phyloP scores from a whole-genome alignment of 2,888 invertebrate genomes.

The Xestobium rufovillosum region DNA sequence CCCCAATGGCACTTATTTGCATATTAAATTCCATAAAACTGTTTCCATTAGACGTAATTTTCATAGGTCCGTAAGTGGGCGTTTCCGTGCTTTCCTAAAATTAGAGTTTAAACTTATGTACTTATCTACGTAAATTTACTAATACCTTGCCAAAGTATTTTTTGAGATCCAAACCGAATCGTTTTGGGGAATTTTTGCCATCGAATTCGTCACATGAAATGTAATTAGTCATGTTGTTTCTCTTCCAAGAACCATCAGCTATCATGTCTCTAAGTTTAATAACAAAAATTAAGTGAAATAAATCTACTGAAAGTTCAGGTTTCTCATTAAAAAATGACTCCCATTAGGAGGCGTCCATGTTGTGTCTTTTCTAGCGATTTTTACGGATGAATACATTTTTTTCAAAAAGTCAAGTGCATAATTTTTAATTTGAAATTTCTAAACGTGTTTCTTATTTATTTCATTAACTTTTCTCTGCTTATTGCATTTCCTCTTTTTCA shows the following conservation, averaged over 20 bases:
- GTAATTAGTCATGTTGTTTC: slow-evolving; percentile 55
- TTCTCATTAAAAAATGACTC: too few relatives aligned
- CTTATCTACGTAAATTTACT: background rate
- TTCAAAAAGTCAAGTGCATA: too few relatives aligned
- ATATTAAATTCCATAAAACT: slow-evolving; percentile 71
- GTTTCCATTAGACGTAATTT: slow-evolving; percentile 58
- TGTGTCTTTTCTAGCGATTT: too few relatives aligned
- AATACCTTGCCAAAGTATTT: slow-evolving; percentile 59
- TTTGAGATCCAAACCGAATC: slow-evolving; percentile 59
- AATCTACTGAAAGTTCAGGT: slow-evolving; percentile 1
- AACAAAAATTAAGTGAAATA: slow-evolving; percentile 1
- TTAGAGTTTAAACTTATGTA: background rate
- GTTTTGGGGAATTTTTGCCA: slow-evolving; percentile 66
- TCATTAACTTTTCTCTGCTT: too few relatives aligned
- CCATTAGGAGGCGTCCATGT: too few relatives aligned
- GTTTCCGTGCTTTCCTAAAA: slow-evolving; percentile 47
- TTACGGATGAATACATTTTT: too few relatives aligned
- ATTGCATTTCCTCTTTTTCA: too few relatives aligned
- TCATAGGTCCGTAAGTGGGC: slow-evolving; percentile 63
- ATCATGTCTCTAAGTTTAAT: slow-evolving; percentile 60
- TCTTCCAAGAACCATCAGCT: slow-evolving; percentile 65
- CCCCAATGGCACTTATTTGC: slow-evolving; percentile 61
- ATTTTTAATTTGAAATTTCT: too few relatives aligned
- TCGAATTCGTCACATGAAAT: slow-evolving; percentile 73
- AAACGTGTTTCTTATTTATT: too few relatives aligned